phyloP scores from a whole-genome alignment of 2,888 invertebrate species.

The Rotaria socialis region DNA sequence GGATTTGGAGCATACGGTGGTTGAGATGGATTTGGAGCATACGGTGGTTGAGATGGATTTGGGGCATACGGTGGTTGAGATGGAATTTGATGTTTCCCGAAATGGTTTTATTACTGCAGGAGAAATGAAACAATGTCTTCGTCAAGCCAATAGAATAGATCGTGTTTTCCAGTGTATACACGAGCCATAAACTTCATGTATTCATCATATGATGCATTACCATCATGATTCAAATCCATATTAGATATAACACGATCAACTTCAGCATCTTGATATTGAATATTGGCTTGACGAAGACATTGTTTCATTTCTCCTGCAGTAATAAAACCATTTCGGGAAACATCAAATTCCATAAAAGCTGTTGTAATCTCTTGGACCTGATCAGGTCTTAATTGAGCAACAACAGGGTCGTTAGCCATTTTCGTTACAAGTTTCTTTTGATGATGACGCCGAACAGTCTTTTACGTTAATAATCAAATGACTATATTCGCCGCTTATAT shows the following conservation, averaged over 20 bases:
- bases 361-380: conserved; percentile 14
- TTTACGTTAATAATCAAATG: neutral
- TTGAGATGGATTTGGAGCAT: no score
- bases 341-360: neutral
- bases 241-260: neutral
- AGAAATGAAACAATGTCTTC: conserved; percentile 34
- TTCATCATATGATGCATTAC: neutral
- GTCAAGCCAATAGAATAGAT: neutral
- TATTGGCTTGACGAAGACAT: neutral
- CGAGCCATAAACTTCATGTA: conserved; percentile 32
- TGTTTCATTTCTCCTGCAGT: conserved; percentile 15
- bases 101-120: neutral
- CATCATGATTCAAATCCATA: neutral
- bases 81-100: neutral
- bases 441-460: neutral
- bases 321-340: neutral
- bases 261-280: conserved; percentile 19
- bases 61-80: neutral
- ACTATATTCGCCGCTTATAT: neutral
- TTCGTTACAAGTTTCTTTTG: neutral
- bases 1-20: neutral
- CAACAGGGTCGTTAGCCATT: neutral
- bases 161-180: conserved; percentile 33
- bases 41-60: neutral
- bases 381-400: neutral